A percentile compares a stretch with the other conserved stretches of the same genome.
Conservation (phyloP, 2,797 vertebrate species). For the Sebastes nivosus region DNA sequence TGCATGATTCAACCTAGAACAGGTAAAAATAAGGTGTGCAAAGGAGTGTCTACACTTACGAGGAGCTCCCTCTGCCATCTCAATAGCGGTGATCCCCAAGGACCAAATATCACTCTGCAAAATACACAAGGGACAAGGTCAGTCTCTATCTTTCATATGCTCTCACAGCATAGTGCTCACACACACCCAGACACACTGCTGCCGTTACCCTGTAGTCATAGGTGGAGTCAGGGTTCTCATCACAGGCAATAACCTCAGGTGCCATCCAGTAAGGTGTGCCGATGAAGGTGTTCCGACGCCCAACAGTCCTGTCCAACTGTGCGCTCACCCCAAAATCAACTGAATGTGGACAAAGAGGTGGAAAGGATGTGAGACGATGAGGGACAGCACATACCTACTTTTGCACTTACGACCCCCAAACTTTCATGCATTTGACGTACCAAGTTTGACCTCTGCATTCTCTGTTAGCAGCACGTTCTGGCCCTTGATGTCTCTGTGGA, state of each 20-base stretch:
- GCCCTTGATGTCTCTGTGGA: conserved; percentile 96
- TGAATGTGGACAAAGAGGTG: conserved; percentile 52
- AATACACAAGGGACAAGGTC: conserved; percentile 32
- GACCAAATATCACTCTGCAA: conserved; percentile 96
- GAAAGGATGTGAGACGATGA: neutral
- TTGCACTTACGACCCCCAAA: neutral
- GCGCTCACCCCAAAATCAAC: conserved; percentile 96
- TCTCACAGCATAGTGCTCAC: neutral
- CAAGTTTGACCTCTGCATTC: conserved; percentile 96
- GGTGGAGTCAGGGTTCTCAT: conserved; percentile 95
- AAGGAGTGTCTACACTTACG: conserved; percentile 82
- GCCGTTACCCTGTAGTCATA: conserved; percentile 91
- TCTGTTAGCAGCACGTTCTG: conserved; percentile 95
- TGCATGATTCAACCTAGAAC: neutral
- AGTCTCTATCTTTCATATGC: neutral
- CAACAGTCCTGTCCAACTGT: conserved; percentile 92
- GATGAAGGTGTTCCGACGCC: conserved; percentile 94
- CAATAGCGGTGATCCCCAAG: conserved; percentile 94
- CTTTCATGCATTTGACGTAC: conserved; percentile 67
- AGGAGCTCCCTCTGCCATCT: conserved; percentile 95
- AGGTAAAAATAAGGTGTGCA: neutral
- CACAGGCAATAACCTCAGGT: conserved; percentile 94
- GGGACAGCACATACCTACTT: neutral
- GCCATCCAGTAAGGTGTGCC: conserved; percentile 98
- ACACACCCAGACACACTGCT: neutral